Base-by-base conservation (phyloP, 2,797 vertebrate genomes). In the Esox masquinongy region DNA sequence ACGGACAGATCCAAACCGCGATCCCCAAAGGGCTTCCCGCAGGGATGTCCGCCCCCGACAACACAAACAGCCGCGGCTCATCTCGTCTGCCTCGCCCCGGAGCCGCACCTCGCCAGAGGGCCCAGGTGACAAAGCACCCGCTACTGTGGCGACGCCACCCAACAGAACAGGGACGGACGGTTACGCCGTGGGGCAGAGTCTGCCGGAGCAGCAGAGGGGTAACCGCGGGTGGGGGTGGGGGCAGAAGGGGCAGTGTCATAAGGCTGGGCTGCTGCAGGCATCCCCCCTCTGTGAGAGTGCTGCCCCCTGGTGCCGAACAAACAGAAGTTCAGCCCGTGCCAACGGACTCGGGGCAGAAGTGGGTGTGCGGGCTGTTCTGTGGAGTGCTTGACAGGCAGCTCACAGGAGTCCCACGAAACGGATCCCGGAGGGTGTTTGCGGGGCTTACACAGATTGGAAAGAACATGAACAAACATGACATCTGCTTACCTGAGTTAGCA, bases 231-330 rank as follows among this genome's bases (percentile, higher is more conserved):
- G 39, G 39, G 29, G 53, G 74, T 43, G 78, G 2, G 26, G 26
- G n/a, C 9, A 43, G 39, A 69, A 75, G 64, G 71, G 80, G 74
- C 68, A 59, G 59, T 43, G n/a, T 75, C 68, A 70, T 43, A 24
- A 39, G 76, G 73, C 70, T 64, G 61, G 70, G 19, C 63, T 36
- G 49, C 15, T 50, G 36, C 56, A 24, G 43, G 31, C 56, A 6
- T 12, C 77, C 69, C 53, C 74, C 56, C 73, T 34, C 24, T 71
- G 49, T 73, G 61, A 59, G 22, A 47, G 72, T 49, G 73, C 88
- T 93, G 93, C 93, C 94, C 91, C 92, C 94, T 93, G 86, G 87
- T 91, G 94, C 86, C 47, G 17, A 68, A 4, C 74, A n/a, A 56
- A 36, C 0, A 49, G 69, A 68, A 87, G 31, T 78, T 69, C 76